Evolutionary conservation across 1,140 invertebrate species (phyloP).

Genomic region (Phortica variegata): DNA sequence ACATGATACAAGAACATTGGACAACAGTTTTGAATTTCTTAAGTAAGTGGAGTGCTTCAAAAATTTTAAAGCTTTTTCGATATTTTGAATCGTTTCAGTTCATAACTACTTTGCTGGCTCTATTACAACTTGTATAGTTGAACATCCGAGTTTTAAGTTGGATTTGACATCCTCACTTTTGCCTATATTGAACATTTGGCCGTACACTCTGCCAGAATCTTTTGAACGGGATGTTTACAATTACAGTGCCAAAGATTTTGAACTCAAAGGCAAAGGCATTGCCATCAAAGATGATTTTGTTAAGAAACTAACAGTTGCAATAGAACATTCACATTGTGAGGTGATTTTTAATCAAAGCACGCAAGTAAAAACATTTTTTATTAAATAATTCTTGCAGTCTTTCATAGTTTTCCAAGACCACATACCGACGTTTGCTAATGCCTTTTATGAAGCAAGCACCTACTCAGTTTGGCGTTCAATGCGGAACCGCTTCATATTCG

Average conservation of each 20-base stretch:
- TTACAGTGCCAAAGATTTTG: constrained; percentile 17
- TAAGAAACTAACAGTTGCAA: constrained; percentile 29
- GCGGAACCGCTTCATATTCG: constrained; percentile 40
- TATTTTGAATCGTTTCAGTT: constrained; percentile 15
- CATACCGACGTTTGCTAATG: constrained; percentile 28
- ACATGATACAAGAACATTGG: constrained; percentile 21
- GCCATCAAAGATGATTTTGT: constrained; percentile 24
- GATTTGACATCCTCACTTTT: constrained; percentile 5
- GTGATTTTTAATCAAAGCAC: constrained; percentile 15
- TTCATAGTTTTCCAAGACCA: constrained; percentile 44
- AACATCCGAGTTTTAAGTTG: constrained; percentile 30
- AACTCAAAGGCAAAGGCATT: constrained; percentile 13
- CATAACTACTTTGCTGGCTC: constrained; percentile 30
- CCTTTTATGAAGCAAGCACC: constrained; percentile 39
- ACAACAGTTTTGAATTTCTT: constrained; percentile 34
- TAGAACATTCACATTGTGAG: constrained; percentile 40
- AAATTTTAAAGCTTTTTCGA: background rate
- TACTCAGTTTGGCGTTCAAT: constrained; percentile 42
- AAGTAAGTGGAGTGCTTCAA: constrained; percentile 19
- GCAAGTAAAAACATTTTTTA: constrained; percentile 1
- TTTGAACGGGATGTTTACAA: constrained; percentile 19
- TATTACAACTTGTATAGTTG: constrained; percentile 35
- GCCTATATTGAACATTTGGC: constrained; percentile 24
- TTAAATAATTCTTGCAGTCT: constrained; percentile 14
- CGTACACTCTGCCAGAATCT: constrained; percentile 11